Conservation (phyloP, 2,113 vertebrate genomes). For the Struthidea cinerea region DNA sequence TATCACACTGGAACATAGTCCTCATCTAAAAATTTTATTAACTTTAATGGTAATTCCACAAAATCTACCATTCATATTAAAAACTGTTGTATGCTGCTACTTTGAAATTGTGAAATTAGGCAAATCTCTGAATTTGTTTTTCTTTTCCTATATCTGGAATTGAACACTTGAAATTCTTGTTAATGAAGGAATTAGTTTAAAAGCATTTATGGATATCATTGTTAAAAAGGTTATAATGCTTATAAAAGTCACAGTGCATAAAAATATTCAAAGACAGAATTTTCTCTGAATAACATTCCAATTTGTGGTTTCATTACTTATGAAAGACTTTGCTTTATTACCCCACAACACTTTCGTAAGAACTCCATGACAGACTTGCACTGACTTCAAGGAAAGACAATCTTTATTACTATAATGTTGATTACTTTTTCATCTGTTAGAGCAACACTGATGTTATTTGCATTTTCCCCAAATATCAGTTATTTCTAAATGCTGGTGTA, state of each 20-base stretch:
- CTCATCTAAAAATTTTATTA: neutral
- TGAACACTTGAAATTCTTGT: neutral
- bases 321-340: conserved; percentile 16
- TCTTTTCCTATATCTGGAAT: neutral
- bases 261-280: conserved; percentile 10
- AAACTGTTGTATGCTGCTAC: neutral
- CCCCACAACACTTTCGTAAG: neutral
- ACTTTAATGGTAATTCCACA: neutral
- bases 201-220: neutral
- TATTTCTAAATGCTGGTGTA: neutral
- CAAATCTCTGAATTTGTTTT: neutral
- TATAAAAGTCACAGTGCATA: conserved; percentile 14
- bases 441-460: neutral
- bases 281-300: conserved; percentile 19
- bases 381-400: neutral
- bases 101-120: neutral
- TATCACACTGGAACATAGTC: neutral
- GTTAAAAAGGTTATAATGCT: conserved; percentile 7
- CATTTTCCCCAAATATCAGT: neutral
- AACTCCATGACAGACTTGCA: neutral
- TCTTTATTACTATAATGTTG: neutral
- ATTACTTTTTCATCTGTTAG: neutral
- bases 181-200: neutral
- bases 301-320: conserved; percentile 36
- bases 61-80: neutral